Evolutionary conservation across 2,888 invertebrate species (phyloP).

Genomic region (Cerastoderma edule): DNA sequence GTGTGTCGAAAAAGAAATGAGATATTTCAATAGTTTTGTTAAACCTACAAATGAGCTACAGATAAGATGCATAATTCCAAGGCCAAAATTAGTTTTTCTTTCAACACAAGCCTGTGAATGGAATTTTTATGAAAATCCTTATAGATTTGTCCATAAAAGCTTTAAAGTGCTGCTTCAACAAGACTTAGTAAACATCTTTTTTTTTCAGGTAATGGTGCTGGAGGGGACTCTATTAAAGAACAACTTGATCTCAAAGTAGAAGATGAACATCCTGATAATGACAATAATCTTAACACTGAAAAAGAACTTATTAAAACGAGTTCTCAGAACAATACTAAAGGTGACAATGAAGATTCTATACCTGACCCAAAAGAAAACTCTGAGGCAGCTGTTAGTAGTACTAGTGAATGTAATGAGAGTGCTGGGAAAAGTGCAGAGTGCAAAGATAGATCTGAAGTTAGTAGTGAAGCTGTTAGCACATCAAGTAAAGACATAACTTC

Average conservation of each 20-base stretch:
- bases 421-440: neutral
- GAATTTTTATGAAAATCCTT: no score
- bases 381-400: constrained; percentile 18
- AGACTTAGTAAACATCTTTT: neutral
- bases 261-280: constrained; percentile 71
- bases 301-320: constrained; percentile 76
- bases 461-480: constrained; percentile 35
- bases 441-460: constrained; percentile 10
- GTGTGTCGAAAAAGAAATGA: no score
- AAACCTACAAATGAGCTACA: no score
- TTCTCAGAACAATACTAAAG: neutral
- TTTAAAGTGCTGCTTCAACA: no score
- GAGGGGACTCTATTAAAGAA: constrained; percentile 12
- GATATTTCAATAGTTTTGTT: no score
- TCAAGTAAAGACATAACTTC: constrained; percentile 15
- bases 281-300: constrained; percentile 79
- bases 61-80: no score
- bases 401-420: constrained; percentile 1
- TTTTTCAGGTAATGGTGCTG: constrained; percentile 16
- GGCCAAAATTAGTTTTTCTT: no score
- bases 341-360: neutral
- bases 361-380: neutral
- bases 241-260: constrained; percentile 31
- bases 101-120: no score
- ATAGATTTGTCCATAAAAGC: no score